Evolutionary conservation across 2,888 invertebrate species (phyloP), one percentile per base, ranked within the genome.

Genomic region (Mamestra brassicae): DNA sequence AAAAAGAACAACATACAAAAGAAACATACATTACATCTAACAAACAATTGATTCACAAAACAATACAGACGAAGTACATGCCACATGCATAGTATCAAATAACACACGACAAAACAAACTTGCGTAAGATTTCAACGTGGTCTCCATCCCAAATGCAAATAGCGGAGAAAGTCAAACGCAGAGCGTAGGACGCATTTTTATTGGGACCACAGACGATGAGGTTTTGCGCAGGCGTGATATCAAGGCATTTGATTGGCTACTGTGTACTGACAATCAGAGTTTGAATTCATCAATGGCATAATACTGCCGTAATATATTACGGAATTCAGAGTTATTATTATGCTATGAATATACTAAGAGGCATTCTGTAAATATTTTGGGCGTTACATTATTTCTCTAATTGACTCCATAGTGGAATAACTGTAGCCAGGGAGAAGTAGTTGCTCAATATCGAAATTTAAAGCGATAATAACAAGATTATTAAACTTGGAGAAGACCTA

Each of bases 131-230:
- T 66, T 69, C 45, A 26, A 26, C 62, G 26, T 26, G 47, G 71
- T 36, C 72, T 76, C 65, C 66, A 82, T 86, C 88, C 84, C 83
- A 88, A 89, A 93, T 93, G 93, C 92, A 89, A 94, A 94, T 93
- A 89, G 77, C 70, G 79, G 89, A 88, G 93, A 93, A 93, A 93
- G 92, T 89, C 67, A 71, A 50, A 60, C 64, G 36, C 45, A 60
- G 15, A 52, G 89, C 87, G 93, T 93, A 90, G 93, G 93, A 85
- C 79, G 92, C 78, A 81, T 90, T 91, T 91, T 92, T 93, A 91
- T 90, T 85, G 80, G 81, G 88, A 83, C 88, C 83, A 87, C 83
- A 76, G 67, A 68, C 71, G 80, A 69, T 71, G 76, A 57, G 66
- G 74, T 85, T 88, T 85, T 84, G 89, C 88, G 88, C 78, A 87